A percentile compares a stretch with the other conserved stretches of the same genome.
Conservation (phyloP, 2,797 vertebrate species). For the Serranus cabrilla region DNA sequence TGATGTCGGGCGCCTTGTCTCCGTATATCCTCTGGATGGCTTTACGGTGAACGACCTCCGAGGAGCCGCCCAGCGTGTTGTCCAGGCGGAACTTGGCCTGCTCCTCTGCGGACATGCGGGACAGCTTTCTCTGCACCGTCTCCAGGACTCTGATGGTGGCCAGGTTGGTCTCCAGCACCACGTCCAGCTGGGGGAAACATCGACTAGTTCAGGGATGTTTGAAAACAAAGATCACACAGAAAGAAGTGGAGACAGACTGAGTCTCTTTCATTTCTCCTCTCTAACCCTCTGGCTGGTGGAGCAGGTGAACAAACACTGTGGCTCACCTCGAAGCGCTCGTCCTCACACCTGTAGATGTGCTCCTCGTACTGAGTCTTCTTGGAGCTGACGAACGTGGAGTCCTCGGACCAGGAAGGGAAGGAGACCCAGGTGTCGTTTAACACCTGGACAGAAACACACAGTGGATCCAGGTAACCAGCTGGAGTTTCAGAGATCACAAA, state of each 20-base stretch:
- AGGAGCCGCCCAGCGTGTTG: slow-evolving; percentile 95
- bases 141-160: slow-evolving; percentile 95
- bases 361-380: slow-evolving; percentile 99
- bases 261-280: no score
- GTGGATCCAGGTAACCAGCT: no score
- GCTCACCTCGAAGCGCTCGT: slow-evolving; percentile 97
- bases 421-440: slow-evolving; percentile 99
- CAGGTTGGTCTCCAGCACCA: slow-evolving; percentile 98
- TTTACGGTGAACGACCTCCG: slow-evolving; percentile 97
- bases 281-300: no score
- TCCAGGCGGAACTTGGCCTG: slow-evolving; percentile 95
- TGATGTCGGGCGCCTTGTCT: slow-evolving; percentile 96
- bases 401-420: slow-evolving; percentile 98
- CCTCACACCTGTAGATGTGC: slow-evolving; percentile 99
- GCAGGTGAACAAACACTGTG: background rate
- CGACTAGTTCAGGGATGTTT: background rate
- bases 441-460: slow-evolving; percentile 85
- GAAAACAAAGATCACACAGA: background rate
- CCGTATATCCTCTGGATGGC: slow-evolving; percentile 99
- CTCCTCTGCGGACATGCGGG: slow-evolving; percentile 96
- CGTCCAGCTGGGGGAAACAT: slow-evolving; percentile 89
- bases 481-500: no score
- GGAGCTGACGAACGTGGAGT: slow-evolving; percentile 99
- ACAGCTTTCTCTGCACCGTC: slow-evolving; percentile 95
- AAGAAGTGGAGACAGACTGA: no score